Percentiles rank a stretch among this genome's conserved stretches.
phyloP scores from a whole-genome alignment of 2,888 invertebrate species.

The Sinodicranocentrus sp. region DNA sequence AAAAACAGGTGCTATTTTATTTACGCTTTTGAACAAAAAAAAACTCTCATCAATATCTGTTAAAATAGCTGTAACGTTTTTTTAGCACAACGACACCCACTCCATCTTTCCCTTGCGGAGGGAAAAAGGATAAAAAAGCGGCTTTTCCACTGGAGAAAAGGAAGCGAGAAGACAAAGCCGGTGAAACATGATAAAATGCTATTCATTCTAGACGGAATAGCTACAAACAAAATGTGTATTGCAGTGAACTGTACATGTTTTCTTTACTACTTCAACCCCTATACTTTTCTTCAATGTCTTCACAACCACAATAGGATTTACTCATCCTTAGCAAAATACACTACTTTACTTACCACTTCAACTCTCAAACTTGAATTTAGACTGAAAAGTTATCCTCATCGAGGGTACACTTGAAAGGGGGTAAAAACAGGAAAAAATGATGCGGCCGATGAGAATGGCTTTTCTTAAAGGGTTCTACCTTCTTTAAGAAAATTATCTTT shows the following conservation, averaged over 20 bases:
- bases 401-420: not conserved
- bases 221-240: not conserved
- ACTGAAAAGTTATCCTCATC: too few relatives aligned
- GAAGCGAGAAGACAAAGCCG: not conserved
- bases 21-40: too few relatives aligned
- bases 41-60: too few relatives aligned
- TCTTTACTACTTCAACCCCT: too few relatives aligned
- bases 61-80: not conserved
- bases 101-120: not conserved
- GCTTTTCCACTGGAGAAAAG: not conserved
- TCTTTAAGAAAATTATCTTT: not conserved
- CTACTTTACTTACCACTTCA: not conserved
- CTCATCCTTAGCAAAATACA: conserved; percentile 16
- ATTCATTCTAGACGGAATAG: too few relatives aligned
- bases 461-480: not conserved
- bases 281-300: too few relatives aligned
- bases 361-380: not conserved
- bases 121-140: not conserved
- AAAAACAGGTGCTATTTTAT: too few relatives aligned
- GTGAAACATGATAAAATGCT: too few relatives aligned
- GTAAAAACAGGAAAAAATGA: not conserved
- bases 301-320: not conserved
- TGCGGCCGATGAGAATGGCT: conserved; percentile 25
- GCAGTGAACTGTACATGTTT: not conserved
- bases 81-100: not conserved